A percentile compares a stretch with the other conserved stretches of the same genome.
Conservation (phyloP, 2,113 vertebrate species). For the Opisthocomus hoazin region DNA sequence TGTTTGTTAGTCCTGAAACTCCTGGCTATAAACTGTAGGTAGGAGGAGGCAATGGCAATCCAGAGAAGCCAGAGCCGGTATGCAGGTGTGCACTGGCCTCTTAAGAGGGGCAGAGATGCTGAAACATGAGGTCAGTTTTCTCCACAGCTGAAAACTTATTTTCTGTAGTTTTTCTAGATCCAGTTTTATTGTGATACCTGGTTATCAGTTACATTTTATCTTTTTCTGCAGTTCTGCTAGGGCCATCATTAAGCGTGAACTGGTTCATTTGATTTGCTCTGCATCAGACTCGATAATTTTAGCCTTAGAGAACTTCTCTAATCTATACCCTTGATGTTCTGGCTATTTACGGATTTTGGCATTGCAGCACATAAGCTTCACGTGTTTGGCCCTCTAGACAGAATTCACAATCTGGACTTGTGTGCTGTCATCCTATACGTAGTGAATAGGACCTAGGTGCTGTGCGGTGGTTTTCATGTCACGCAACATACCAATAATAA, state of each 20-base stretch:
- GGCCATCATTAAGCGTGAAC: neutral
- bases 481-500: neutral
- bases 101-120: neutral
- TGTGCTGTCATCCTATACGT: neutral
- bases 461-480: neutral
- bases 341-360: neutral
- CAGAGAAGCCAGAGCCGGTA: no score
- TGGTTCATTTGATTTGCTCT: neutral
- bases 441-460: neutral
- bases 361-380: neutral
- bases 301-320: neutral
- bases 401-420: neutral
- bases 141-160: neutral
- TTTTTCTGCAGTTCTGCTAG: neutral
- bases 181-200: fast-evolving
- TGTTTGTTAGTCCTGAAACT: neutral
- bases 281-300: neutral
- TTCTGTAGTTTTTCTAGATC: neutral
- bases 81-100: neutral
- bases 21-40: neutral
- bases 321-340: neutral
- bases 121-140: neutral
- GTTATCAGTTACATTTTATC: neutral
- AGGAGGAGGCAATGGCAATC: neutral
- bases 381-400: neutral